These are phyloP conservation scores for Nephrocerus scutellatus DNA, from an alignment of 2,888 invertebrate species.

Conservation along the genomic window DNA sequence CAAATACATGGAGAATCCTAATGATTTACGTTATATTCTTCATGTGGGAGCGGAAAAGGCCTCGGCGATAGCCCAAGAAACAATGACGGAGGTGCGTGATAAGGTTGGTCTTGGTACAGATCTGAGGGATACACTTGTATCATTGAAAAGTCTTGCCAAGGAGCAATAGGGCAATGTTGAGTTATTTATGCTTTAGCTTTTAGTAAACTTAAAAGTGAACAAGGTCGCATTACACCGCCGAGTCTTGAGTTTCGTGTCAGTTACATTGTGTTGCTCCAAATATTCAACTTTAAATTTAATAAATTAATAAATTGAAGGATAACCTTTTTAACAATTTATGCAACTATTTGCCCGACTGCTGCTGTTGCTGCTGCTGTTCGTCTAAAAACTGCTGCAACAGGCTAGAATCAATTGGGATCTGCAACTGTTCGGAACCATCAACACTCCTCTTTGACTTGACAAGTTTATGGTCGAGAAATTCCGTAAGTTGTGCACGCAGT, in stretches of 20 bases:
- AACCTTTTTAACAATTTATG: no score
- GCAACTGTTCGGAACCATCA: slow-evolving; percentile 75
- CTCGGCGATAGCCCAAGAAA: slow-evolving; percentile 53
- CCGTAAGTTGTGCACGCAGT: slow-evolving; percentile 83
- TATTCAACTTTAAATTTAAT: no score
- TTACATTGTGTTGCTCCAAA: no score
- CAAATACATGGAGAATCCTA: slow-evolving; percentile 54
- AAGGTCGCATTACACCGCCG: no score
- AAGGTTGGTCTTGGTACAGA: slow-evolving; percentile 52
- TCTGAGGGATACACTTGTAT: slow-evolving; percentile 4
- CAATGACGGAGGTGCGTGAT: slow-evolving; percentile 57
- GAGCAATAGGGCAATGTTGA: no score
- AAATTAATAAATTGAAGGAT: no score
- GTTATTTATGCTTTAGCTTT: no score
- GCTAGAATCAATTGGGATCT: slow-evolving; percentile 67
- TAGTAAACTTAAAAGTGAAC: no score
- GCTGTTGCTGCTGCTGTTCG: slow-evolving; percentile 42
- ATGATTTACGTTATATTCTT: slow-evolving; percentile 58
- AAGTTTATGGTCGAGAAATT: slow-evolving; percentile 92
- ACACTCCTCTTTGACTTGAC: slow-evolving; percentile 70
- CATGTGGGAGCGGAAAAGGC: slow-evolving; percentile 60
- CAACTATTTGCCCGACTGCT: no score
- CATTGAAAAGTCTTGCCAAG: neutral
- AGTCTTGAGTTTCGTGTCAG: no score
- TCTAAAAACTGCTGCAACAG: slow-evolving; percentile 73